phyloP scores from a whole-genome alignment of 1,140 invertebrate species.

The Scylla paramamosain region DNA sequence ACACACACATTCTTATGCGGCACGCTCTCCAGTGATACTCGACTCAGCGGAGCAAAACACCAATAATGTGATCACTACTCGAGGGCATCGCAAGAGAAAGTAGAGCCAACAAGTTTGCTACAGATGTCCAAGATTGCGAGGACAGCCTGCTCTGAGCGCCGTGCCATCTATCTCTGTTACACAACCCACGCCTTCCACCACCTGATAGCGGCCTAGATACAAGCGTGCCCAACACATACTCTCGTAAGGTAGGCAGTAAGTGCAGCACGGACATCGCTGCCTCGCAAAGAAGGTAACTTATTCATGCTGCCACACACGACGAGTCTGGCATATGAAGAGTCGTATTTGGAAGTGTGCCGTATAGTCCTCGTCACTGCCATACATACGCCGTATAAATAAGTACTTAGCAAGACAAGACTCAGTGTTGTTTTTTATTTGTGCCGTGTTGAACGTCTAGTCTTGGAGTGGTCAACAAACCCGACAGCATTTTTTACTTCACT shows the following conservation, averaged over 20 bases:
- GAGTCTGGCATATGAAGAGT: neutral
- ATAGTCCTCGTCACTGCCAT: neutral
- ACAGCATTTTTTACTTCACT: no score
- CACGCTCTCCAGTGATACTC: slow-evolving; percentile 46
- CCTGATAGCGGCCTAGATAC: neutral
- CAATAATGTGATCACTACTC: neutral
- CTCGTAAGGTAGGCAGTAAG: neutral
- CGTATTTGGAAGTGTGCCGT: neutral
- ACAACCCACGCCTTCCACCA: neutral
- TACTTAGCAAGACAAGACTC: no score
- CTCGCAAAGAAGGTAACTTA: neutral
- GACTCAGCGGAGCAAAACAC: slow-evolving; percentile 51
- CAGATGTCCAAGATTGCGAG: slow-evolving; percentile 47
- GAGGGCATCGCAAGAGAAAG: neutral
- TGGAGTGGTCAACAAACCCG: no score
- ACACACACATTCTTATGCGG: slow-evolving; percentile 62
- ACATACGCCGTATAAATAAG: neutral
- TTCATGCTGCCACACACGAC: neutral
- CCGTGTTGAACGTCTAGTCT: no score
- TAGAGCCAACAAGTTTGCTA: slow-evolving; percentile 8
- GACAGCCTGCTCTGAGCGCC: neutral
- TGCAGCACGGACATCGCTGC: neutral
- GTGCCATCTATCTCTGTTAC: slow-evolving; percentile 21
- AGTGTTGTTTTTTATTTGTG: no score
- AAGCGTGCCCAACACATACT: neutral